Percentiles rank a stretch among this genome's conserved stretches.
phyloP scores from a whole-genome alignment of 2,888 invertebrate genomes.

The Spodoptera picta region DNA sequence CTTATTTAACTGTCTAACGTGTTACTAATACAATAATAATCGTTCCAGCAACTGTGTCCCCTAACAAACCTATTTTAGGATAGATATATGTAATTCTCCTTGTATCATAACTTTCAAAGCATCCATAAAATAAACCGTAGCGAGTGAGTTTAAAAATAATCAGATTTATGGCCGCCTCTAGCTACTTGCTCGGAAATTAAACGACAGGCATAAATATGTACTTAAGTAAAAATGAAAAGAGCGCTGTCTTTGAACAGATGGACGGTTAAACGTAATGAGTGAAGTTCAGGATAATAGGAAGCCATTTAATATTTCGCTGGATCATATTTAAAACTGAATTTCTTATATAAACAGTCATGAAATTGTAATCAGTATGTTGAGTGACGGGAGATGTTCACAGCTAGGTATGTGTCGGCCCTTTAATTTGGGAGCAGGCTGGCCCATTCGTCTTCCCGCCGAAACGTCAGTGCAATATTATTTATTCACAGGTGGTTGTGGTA shows the following conservation, averaged over 20 bases:
- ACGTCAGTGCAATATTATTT: conserved; percentile 32
- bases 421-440: conserved; percentile 7
- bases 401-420: conserved; percentile 9
- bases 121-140: conserved; percentile 64
- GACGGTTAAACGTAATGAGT: conserved; percentile 18
- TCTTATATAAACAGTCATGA: conserved; percentile 9
- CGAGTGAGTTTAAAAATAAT: conserved; percentile 72
- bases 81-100: conserved; percentile 37
- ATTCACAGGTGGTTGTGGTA: conserved; percentile 17
- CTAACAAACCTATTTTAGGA: conserved; percentile 21
- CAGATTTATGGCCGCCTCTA: conserved; percentile 65
- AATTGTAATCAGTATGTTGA: conserved; percentile 16
- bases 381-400: conserved; percentile 14
- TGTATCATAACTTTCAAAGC: conserved; percentile 56
- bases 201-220: conserved; percentile 56
- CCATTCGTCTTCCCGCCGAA: conserved; percentile 23
- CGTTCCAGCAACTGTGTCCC: conserved; percentile 17
- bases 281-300: conserved; percentile 16
- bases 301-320: conserved; percentile 11
- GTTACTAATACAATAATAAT: conserved; percentile 20
- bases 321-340: conserved; percentile 16
- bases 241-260: conserved; percentile 29
- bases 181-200: conserved; percentile 60
- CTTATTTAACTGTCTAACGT: not conserved
- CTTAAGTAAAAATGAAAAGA: conserved; percentile 47